Conservation (phyloP, 2,888 invertebrate genomes). For the Harpalus rubripes region DNA sequence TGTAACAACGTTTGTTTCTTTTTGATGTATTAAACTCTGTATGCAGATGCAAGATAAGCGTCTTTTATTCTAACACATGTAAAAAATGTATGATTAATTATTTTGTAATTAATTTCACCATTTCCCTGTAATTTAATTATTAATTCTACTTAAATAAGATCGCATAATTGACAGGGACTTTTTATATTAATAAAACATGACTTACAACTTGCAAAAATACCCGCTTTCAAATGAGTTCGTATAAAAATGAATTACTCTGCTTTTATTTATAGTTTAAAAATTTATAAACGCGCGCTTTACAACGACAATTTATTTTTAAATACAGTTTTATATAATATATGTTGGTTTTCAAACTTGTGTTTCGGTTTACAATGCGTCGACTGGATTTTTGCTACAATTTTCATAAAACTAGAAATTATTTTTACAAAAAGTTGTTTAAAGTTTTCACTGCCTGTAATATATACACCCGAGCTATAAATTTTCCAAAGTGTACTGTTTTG, state of each 20-base stretch:
- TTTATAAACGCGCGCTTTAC: no score
- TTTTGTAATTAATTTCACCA: conserved; percentile 44
- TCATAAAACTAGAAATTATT: neutral
- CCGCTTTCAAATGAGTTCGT: neutral
- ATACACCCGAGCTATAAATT: neutral
- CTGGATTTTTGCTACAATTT: neutral
- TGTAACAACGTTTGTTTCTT: conserved; percentile 42
- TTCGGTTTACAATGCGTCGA: neutral
- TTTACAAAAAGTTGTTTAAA: no score
- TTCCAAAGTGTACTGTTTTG: neutral
- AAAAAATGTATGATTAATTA: conserved; percentile 49
- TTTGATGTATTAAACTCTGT: conserved; percentile 27
- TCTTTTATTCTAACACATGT: conserved; percentile 18
- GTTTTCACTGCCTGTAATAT: no score
- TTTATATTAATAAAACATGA: conserved; percentile 46
- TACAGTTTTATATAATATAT: no score
- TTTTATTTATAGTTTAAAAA: neutral
- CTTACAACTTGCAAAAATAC: neutral
- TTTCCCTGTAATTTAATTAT: conserved; percentile 52
- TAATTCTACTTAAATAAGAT: conserved; percentile 50
- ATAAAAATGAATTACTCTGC: no score
- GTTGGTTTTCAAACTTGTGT: no score
- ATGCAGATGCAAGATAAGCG: conserved; percentile 11
- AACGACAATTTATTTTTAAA: no score
- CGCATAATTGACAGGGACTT: conserved; percentile 46